These are phyloP conservation scores for Cecidostiba fungosa DNA, from an alignment of 2,888 invertebrate genomes.

Conservation along the genomic window DNA sequence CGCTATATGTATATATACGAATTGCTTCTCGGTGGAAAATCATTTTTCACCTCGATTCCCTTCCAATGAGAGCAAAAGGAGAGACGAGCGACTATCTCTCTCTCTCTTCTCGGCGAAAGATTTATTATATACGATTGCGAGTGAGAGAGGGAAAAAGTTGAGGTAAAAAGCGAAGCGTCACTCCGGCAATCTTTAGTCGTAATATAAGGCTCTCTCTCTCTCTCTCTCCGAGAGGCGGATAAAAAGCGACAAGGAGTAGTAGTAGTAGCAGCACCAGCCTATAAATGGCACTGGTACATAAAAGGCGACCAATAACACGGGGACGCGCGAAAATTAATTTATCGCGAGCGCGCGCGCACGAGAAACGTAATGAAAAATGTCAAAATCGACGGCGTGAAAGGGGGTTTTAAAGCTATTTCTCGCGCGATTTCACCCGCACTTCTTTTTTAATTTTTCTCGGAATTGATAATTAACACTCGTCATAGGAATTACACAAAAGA, in stretches of 20 bases:
- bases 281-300: slow-evolving; percentile 12
- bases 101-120: neutral
- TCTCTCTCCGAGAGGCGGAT: neutral
- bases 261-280: neutral
- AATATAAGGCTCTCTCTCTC: neutral
- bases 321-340: slow-evolving; percentile 73
- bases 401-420: neutral
- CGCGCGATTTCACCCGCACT: no score
- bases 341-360: slow-evolving; percentile 56
- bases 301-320: slow-evolving; percentile 6
- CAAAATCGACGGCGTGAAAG: slow-evolving; percentile 63
- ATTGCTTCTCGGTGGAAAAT: neutral
- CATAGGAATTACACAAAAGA: neutral
- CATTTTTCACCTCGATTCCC: slow-evolving; percentile 7
- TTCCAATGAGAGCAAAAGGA: neutral
- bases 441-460: neutral
- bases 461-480: neutral
- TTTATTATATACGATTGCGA: slow-evolving; percentile 21
- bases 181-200: slow-evolving; percentile 6
- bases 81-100: neutral
- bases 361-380: slow-evolving; percentile 72
- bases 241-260: neutral
- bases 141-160: slow-evolving; percentile 6
- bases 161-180: slow-evolving; percentile 22
- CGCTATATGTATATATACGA: neutral